phyloP scores from a whole-genome alignment of 2,888 invertebrate species.

The Lasioglossum vierecki region DNA sequence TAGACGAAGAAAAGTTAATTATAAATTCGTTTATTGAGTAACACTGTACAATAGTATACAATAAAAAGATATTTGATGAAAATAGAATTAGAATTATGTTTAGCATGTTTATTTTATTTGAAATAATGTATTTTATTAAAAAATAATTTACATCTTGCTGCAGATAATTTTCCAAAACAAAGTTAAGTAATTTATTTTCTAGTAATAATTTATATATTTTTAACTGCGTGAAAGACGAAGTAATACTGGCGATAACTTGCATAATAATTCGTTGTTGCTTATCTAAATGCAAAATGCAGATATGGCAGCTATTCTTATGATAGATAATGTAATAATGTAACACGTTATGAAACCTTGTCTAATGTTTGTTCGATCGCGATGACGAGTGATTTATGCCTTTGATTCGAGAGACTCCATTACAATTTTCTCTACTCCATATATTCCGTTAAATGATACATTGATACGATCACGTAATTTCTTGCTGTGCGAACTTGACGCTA shows the following conservation, averaged over 20 bases:
- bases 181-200: not conserved
- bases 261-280: not conserved
- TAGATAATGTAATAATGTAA: not conserved
- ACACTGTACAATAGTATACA: not conserved
- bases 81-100: not conserved
- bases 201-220: not conserved
- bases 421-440: slow-evolving; percentile 18
- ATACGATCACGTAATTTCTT: slow-evolving; percentile 35
- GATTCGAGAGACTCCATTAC: not conserved
- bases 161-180: not conserved
- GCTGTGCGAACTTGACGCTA: slow-evolving; percentile 6
- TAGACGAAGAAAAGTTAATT: not conserved
- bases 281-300: not conserved
- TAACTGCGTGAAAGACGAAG: not conserved
- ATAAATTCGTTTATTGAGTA: not conserved
- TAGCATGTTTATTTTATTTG: not conserved
- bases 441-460: slow-evolving; percentile 36
- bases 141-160: not conserved
- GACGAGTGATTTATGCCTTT: slow-evolving; percentile 27
- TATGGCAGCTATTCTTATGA: not conserved
- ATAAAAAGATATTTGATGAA: not conserved
- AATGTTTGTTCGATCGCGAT: slow-evolving; percentile 1
- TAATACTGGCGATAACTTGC: not conserved
- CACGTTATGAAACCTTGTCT: not conserved
- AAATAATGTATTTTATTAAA: not conserved